Base-by-base conservation (phyloP, 1,140 invertebrate genomes). In the Hylyphantes graminicola region DNA sequence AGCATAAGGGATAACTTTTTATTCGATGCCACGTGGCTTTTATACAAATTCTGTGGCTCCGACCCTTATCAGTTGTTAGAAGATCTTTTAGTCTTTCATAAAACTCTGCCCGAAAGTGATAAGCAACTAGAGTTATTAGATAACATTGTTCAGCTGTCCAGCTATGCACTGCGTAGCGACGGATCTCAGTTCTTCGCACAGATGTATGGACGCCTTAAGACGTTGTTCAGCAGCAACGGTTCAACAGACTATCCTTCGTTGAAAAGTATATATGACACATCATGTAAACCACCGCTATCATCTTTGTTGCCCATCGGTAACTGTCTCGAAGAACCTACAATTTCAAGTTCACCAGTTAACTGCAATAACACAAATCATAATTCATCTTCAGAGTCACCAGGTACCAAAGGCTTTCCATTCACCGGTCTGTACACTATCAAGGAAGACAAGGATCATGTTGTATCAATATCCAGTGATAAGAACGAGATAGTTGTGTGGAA, bases 401-500 rank as follows among this genome's bases (percentile, higher is more conserved):
- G n/a, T 15, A 50, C 15, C 9, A 77, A 77, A 75, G 70, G 67
- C 17, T 81, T 73, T 50, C 73, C 80, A 17, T 86, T 86, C 75
- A 61, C 54, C 59, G 63, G 68, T 17, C 15, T 87, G 15, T 87
- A 86, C 17, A 82, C 76, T 17, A 85, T 87, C 12, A 87, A 87
- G 90, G 91, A 15, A 89, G 92, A 87, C 89, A 93, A 70, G 91
- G 91, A 63, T 86, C 94, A 92, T 89, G 92, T 95, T 17, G 93
- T 94, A 19, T 94, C 93, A 8, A 90, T 96, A 15, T 93, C 93
- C 2, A 94, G 93, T 0, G 92, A 93, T 70, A 89, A 92, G 9
- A 94, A 94, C 85, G 94, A 95, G 89, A 93, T 96, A 55, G 93
- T 92, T 87, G 94, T 96, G 7, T 96, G 95, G 94, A 89, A 89